Base-by-base conservation (phyloP, 2,888 invertebrate species). In the Orgyia antiqua region DNA sequence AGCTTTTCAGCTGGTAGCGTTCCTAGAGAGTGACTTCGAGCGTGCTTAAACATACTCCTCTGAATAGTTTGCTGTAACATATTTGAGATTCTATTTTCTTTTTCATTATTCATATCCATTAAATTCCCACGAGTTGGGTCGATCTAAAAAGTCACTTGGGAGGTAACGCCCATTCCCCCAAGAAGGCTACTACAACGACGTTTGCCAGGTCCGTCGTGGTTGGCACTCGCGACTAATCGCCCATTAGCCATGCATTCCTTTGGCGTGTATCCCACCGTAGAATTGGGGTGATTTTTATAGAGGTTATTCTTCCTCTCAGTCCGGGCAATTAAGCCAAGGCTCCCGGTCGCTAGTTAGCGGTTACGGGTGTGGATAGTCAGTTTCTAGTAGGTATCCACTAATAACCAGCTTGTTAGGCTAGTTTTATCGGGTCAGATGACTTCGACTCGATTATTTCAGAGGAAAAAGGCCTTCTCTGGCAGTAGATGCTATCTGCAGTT, bases 171-270 rank as follows among this genome's bases (percentile, higher is more conserved):
- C 27, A 24, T 24, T 24, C 24, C 13, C 12, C 12, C 13, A 8
- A 24, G 13, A 6, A 13, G 38, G 33, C 4, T 8, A 13, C 10
- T 27, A 9, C 27, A 33, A 36, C 41, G 26, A 26, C 21, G 41
- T 32, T 39, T 34, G 39, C 39, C 39, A 23, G 32, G 34, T 43
- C 39, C 43, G 24, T 24, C 26, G 39, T 34, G 40, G 45, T 41
- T 40, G 39, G 33, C 45, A 36, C 37, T 41, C 1, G 7, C 8
- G 23, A 27, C 35, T 30, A n/a, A 19, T 10, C 10, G 13, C 13
- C 40, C 35, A 13, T 19, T 37, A 44, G 44, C 30, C 39, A 47
- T 38, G 2, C 42, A 42, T 43, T 27, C 40, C 13, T 5, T 39
- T 24, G 39, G 37, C 43, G 24, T 38, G 38, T 36, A 4, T 17